A percentile compares a stretch with the other conserved stretches of the same genome.
Evolutionary conservation across 2,797 vertebrate genomes (phyloP).

Genomic region (Siniperca undulata): DNA sequence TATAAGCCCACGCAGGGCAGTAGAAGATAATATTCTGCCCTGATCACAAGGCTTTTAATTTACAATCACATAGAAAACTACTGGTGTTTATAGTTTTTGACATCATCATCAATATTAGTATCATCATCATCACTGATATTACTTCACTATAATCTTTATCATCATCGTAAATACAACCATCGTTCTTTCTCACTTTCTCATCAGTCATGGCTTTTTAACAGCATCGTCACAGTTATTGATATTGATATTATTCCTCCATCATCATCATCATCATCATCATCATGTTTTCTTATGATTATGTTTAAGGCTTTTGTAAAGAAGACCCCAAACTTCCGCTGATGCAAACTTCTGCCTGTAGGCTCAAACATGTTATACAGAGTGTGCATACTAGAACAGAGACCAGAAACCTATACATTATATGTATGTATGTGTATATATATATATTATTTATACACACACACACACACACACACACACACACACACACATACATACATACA

Average conservation of each 20-base stretch:
- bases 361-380: constrained; percentile 76
- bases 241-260: not conserved
- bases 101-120: constrained; percentile 66
- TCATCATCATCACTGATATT: constrained; percentile 51
- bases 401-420: constrained; percentile 82
- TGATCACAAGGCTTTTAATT: constrained; percentile 79
- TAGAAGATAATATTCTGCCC: constrained; percentile 80
- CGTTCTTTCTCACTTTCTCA: constrained; percentile 55
- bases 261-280: constrained; percentile 38
- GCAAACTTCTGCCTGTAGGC: constrained; percentile 64
- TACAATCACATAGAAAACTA: constrained; percentile 88
- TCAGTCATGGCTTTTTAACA: constrained; percentile 75
- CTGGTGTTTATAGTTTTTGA: constrained; percentile 71
- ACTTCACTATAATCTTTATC: constrained; percentile 51
- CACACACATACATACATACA: too few species aligned
- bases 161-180: constrained; percentile 63
- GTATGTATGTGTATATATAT: constrained; percentile 25
- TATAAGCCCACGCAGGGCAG: constrained; percentile 75
- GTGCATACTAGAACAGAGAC: constrained; percentile 81
- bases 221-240: constrained; percentile 67
- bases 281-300: constrained; percentile 64
- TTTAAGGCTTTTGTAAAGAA: constrained; percentile 82
- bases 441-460: too few species aligned
- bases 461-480: too few species aligned
- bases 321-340: constrained; percentile 77